These are phyloP conservation scores for Hydroisotoma schaefferi DNA, from an alignment of 2,888 invertebrate genomes.

Conservation along the genomic window DNA sequence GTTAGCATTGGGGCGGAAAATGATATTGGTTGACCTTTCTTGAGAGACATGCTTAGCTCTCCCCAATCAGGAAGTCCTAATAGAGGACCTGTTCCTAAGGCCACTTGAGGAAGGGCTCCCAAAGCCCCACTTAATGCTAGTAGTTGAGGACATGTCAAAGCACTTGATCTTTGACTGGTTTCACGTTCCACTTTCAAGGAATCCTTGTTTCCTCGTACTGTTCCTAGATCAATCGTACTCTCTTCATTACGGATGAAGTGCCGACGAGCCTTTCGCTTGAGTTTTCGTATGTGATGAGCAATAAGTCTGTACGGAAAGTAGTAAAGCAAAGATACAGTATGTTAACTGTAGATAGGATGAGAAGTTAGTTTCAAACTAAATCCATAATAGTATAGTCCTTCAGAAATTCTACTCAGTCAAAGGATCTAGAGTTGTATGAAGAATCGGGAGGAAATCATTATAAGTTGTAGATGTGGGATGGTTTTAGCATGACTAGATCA, in stretches of 20 bases:
- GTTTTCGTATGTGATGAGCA: constrained; percentile 46
- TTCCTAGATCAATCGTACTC: constrained; percentile 40
- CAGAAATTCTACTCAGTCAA: too few species aligned
- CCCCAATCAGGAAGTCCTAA: constrained; percentile 46
- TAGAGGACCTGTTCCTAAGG: constrained; percentile 38
- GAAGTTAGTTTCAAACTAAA: too few species aligned
- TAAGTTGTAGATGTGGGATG: too few species aligned
- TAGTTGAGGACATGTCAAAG: constrained; percentile 81
- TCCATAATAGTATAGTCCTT: too few species aligned
- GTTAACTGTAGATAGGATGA: too few species aligned
- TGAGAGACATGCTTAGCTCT: constrained; percentile 39
- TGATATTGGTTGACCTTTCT: constrained; percentile 40
- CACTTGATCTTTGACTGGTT: constrained; percentile 38
- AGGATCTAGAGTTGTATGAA: too few species aligned
- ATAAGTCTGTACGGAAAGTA: constrained; percentile 35
- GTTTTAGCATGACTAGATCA: too few species aligned
- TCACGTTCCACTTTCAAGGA: constrained; percentile 32
- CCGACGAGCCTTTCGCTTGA: constrained; percentile 38
- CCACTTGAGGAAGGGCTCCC: constrained; percentile 65
- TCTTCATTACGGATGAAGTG: constrained; percentile 23
- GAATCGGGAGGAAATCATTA: too few species aligned
- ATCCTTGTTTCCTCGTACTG: constrained; percentile 30
- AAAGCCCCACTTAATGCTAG: constrained; percentile 87
- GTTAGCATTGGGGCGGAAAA: constrained; percentile 44
- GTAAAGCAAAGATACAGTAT: too few species aligned